Evolutionary conservation across 2,888 invertebrate species (phyloP).

Genomic region (Drosophila cognata): DNA sequence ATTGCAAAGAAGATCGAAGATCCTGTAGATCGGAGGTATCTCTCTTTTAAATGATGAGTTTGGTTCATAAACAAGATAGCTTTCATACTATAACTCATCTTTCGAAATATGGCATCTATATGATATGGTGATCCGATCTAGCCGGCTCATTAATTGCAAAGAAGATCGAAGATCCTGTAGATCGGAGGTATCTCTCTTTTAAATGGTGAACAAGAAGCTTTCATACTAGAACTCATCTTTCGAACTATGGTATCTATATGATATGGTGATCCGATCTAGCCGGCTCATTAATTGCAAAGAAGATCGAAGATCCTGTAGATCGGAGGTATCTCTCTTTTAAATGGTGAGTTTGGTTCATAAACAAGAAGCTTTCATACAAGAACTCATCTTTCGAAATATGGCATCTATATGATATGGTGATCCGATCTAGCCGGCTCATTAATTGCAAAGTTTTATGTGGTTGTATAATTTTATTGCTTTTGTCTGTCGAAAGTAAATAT

Average conservation of each 20-base stretch:
- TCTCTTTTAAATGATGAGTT: too few species aligned
- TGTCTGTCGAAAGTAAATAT: constrained; percentile 56
- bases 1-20: constrained; percentile 4
- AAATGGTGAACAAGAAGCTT: neutral
- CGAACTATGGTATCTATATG: neutral
- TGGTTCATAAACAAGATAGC: too few species aligned
- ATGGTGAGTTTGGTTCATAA: neutral
- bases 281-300: constrained; percentile 38
- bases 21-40: too few species aligned
- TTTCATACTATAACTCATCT: neutral
- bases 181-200: too few species aligned
- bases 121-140: neutral
- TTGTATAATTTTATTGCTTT: constrained; percentile 59
- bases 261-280: neutral
- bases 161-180: neutral
- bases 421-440: constrained; percentile 29
- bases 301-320: too few species aligned
- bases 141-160: constrained; percentile 35
- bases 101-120: neutral
- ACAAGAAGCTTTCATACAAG: neutral
- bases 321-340: neutral
- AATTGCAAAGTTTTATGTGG: constrained; percentile 37
- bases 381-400: neutral
- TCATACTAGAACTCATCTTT: neutral
- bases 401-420: neutral